Evolutionary conservation across 2,113 vertebrate genomes (phyloP).

Genomic region (Sialia sialis): DNA sequence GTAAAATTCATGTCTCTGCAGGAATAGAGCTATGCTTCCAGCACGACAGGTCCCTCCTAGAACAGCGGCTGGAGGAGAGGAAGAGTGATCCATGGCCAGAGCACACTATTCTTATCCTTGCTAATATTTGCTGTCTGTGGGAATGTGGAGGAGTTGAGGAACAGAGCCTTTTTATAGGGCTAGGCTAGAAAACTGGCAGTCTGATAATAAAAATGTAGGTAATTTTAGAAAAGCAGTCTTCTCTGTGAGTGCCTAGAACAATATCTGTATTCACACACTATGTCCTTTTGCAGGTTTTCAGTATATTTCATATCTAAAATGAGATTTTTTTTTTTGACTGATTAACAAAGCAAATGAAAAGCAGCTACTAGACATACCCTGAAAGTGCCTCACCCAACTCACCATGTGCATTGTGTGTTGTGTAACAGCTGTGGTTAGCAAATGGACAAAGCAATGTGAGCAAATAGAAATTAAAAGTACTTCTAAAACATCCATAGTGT

Average conservation of each 20-base stretch:
- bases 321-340: neutral
- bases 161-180: neutral
- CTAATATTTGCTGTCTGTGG: neutral
- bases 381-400: neutral
- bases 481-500: neutral
- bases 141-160: neutral
- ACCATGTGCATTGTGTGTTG: neutral
- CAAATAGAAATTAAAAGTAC: neutral
- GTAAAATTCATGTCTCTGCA: neutral
- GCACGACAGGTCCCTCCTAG: neutral
- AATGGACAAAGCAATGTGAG: neutral
- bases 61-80: neutral
- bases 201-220: neutral
- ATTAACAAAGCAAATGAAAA: neutral
- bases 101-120: neutral
- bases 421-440: neutral
- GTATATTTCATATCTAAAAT: neutral
- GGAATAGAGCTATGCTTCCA: accelerated
- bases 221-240: neutral
- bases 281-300: neutral
- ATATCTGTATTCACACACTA: neutral
- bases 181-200: neutral
- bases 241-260: neutral
- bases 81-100: neutral
- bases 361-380: neutral